Conservation (phyloP, 2,888 invertebrate species). For the Prionchulus punctatus region DNA sequence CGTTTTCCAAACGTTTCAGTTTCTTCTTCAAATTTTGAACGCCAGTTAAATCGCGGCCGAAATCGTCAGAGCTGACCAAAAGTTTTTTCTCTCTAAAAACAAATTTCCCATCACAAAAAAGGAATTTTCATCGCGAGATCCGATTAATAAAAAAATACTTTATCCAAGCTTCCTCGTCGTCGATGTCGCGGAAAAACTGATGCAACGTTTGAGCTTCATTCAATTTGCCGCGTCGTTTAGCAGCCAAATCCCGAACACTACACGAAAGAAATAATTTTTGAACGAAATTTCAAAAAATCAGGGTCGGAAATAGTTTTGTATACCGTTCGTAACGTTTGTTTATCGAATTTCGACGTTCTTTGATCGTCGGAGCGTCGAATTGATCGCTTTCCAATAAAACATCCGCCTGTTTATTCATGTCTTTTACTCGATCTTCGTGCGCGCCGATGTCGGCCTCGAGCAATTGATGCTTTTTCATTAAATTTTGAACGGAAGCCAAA, state of each 20-base stretch:
- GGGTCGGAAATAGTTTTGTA: not conserved
- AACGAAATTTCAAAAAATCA: slow-evolving; percentile 1
- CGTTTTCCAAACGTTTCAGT: slow-evolving; percentile 94
- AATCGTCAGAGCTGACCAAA: slow-evolving; percentile 89
- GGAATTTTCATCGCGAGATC: not conserved
- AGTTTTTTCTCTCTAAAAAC: slow-evolving; percentile 72
- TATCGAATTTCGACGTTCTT: slow-evolving; percentile 77
- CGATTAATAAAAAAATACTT: slow-evolving; percentile 44
- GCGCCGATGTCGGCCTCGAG: slow-evolving; percentile 95
- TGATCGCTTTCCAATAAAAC: slow-evolving; percentile 86
- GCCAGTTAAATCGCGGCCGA: slow-evolving; percentile 89
- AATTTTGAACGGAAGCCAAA: slow-evolving; percentile 89
- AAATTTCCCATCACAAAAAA: not conserved
- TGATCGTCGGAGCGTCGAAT: slow-evolving; percentile 85
- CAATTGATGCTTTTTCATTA: slow-evolving; percentile 93
- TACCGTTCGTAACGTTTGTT: slow-evolving; percentile 72
- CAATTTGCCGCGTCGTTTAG: slow-evolving; percentile 72
- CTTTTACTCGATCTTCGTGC: slow-evolving; percentile 54
- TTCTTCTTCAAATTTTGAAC: slow-evolving; percentile 97
- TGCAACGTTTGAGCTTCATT: slow-evolving; percentile 94
- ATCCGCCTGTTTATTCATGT: slow-evolving; percentile 89
- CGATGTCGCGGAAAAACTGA: slow-evolving; percentile 97
- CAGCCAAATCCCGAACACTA: slow-evolving; percentile 52
- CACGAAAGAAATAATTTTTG: slow-evolving; percentile 11
- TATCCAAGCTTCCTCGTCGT: slow-evolving; percentile 99